Evolutionary conservation across 2,113 vertebrate species (phyloP).

Genomic region (Parus major): DNA sequence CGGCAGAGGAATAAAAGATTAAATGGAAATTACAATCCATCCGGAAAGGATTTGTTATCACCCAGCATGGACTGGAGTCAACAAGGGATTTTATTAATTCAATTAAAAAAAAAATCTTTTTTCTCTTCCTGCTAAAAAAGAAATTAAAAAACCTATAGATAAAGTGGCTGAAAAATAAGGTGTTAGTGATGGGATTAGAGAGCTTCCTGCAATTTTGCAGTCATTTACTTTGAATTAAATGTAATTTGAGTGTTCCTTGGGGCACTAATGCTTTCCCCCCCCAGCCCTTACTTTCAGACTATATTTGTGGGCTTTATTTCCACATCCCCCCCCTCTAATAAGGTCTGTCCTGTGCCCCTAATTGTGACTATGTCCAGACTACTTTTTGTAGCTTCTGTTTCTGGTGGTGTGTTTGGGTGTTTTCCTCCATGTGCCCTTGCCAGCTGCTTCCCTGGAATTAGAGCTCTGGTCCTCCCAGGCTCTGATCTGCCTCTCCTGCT

Average conservation of each 20-base stretch:
- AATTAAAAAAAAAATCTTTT: conserved; percentile 55
- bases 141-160: not conserved
- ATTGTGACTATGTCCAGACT: not conserved
- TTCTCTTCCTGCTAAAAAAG: not conserved
- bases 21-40: conserved; percentile 39
- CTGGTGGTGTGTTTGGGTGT: not conserved
- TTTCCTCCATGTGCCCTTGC: not conserved
- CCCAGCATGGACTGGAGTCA: conserved; percentile 29
- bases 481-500: not conserved
- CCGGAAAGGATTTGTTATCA: conserved; percentile 53
- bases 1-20: not conserved
- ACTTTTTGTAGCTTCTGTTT: not conserved
- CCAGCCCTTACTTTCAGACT: not conserved
- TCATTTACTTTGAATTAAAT: not conserved
- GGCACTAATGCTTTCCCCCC: not conserved
- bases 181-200: conserved; percentile 17
- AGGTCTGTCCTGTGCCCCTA: not conserved
- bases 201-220: conserved; percentile 16
- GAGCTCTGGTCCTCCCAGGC: not conserved
- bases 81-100: conserved; percentile 54
- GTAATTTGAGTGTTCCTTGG: not conserved
- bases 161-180: conserved; percentile 19
- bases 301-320: not conserved
- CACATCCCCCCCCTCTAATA: not conserved
- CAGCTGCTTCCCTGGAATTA: not conserved